phyloP scores from a whole-genome alignment of 2,797 vertebrate species.

The Cephalopachus bancanus region DNA sequence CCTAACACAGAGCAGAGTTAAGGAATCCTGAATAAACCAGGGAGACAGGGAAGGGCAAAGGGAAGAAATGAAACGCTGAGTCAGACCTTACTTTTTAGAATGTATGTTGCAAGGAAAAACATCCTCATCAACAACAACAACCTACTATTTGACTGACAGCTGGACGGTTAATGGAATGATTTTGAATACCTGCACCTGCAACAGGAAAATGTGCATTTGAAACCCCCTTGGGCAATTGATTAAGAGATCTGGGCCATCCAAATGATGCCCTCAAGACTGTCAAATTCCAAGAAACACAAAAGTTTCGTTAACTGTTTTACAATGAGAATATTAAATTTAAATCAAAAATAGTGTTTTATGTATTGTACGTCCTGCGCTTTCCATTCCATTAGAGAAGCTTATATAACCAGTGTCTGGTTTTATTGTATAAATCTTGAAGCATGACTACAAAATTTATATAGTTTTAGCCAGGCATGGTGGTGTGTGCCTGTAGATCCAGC shows the following conservation, averaged over 20 bases:
- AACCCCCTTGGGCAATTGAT: constrained; percentile 37
- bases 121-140: constrained; percentile 66
- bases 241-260: constrained; percentile 39
- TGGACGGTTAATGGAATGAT: constrained; percentile 54
- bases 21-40: constrained; percentile 16
- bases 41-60: neutral
- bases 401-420: constrained; percentile 42
- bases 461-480: too few relatives aligned
- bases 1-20: neutral
- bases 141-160: constrained; percentile 61
- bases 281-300: constrained; percentile 63
- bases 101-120: constrained; percentile 6
- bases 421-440: constrained; percentile 7
- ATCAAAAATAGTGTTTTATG: constrained; percentile 25
- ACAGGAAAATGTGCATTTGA: constrained; percentile 51
- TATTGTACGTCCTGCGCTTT: neutral
- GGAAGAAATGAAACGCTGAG: neutral
- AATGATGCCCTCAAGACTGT: constrained; percentile 45
- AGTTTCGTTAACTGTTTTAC: constrained; percentile 26
- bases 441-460: neutral
- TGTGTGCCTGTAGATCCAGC: too few relatives aligned
- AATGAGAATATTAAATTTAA: constrained; percentile 7
- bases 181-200: constrained; percentile 5
- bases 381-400: neutral
- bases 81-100: constrained; percentile 57